Evolutionary conservation across 2,797 vertebrate genomes (phyloP).

Genomic region (Tokudaia muenninki): DNA sequence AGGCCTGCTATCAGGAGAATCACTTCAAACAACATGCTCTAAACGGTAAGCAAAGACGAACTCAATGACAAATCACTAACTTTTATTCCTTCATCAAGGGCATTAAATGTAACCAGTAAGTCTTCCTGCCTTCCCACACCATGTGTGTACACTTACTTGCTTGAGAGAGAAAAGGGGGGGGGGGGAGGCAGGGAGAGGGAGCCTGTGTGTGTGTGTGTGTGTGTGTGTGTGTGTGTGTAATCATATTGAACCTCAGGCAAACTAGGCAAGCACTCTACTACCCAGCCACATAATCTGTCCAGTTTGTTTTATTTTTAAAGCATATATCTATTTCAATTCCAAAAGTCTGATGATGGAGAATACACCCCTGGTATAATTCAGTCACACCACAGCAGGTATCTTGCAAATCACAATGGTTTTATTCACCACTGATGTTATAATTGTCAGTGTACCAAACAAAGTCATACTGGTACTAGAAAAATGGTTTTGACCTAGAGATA

Average conservation of each 20-base stretch:
- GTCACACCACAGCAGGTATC: constrained; percentile 4
- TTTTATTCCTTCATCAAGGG: constrained; percentile 32
- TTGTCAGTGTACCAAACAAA: constrained; percentile 38
- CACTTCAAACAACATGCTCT: not conserved
- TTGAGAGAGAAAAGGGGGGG: not conserved
- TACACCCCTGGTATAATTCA: not conserved
- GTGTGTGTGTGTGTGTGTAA: not conserved
- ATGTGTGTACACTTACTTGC: not conserved
- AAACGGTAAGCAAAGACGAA: not conserved
- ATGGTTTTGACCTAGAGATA: constrained; percentile 40
- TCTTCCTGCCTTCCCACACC: not conserved
- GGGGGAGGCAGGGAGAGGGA: no score
- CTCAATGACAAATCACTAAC: not conserved
- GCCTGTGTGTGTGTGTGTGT: not conserved
- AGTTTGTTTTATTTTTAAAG: not conserved
- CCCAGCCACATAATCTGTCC: not conserved
- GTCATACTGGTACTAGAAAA: constrained; percentile 39
- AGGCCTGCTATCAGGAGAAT: constrained; percentile 46
- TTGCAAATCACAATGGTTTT: not conserved
- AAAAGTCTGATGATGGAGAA: not conserved
- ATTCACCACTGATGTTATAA: not conserved
- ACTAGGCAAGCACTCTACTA: not conserved
- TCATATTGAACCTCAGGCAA: not conserved
- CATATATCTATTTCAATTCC: constrained; percentile 53
- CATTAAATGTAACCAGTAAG: constrained; percentile 25